phyloP scores from a whole-genome alignment of 2,113 vertebrate genomes.

The Hyperoodon ampullatus region DNA sequence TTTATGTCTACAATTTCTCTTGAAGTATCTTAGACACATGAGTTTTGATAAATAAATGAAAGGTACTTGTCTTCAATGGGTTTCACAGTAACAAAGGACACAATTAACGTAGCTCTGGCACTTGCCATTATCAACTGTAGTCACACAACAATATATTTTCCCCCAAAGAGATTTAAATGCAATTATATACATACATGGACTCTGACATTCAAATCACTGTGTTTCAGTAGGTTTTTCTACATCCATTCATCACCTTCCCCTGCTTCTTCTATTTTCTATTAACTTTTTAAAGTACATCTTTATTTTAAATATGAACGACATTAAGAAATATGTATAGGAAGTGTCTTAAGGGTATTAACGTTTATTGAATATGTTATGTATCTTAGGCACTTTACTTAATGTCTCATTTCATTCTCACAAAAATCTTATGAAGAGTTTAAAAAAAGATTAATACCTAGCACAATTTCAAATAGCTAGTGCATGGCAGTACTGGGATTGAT shows the following conservation, averaged over 20 bases:
- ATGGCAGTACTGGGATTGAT: accelerated
- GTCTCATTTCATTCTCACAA: neutral
- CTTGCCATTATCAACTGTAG: neutral
- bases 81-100: conserved; percentile 16
- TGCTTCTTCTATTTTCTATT: neutral
- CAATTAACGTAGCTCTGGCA: neutral
- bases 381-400: neutral
- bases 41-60: conserved; percentile 47
- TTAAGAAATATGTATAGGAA: neutral
- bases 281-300: neutral
- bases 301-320: neutral
- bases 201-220: neutral
- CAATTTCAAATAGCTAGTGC: neutral
- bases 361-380: neutral
- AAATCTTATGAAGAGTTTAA: neutral
- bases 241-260: neutral
- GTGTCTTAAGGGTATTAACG: neutral
- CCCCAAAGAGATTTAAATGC: neutral
- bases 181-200: neutral
- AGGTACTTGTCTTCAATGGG: neutral
- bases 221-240: neutral
- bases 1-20: conserved; percentile 33
- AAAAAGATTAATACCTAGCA: neutral
- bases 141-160: neutral
- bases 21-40: neutral